Evolutionary conservation across 2,888 invertebrate species (phyloP).

Genomic region (Parnassius smintheus): DNA sequence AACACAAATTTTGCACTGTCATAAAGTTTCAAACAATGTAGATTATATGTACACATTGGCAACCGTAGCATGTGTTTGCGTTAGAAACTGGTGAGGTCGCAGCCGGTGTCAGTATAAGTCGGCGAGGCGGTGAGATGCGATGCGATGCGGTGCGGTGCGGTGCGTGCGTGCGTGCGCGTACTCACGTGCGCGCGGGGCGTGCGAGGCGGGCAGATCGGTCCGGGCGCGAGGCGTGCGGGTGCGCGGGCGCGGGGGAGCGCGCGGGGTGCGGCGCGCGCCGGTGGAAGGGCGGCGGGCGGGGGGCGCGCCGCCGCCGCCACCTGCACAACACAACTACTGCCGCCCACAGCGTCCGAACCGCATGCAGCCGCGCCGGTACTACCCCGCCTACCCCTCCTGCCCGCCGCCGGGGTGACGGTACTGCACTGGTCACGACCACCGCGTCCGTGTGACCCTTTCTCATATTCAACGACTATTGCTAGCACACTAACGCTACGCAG

Average conservation of each 20-base stretch:
- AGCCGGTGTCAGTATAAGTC: neutral
- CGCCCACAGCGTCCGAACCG: constrained; percentile 15
- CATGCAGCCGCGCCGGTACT: constrained; percentile 26
- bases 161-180: neutral
- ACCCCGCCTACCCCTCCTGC: constrained; percentile 29
- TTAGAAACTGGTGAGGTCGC: too few relatives aligned
- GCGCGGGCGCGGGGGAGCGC: constrained; percentile 67
- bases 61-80: too few relatives aligned
- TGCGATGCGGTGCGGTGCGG: neutral
- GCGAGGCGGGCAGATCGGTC: constrained; percentile 6
- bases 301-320: constrained; percentile 66
- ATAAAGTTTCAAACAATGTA: too few relatives aligned
- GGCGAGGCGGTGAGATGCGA: neutral
- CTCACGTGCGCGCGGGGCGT: neutral
- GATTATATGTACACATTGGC: too few relatives aligned
- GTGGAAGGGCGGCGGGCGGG: constrained; percentile 83
- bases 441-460: constrained; percentile 22
- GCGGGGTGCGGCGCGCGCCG: constrained; percentile 77
- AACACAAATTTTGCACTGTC: too few relatives aligned
- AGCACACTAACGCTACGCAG: neutral
- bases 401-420: constrained; percentile 31
- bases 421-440: constrained; percentile 22
- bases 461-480: constrained; percentile 16
- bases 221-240: constrained; percentile 20
- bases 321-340: constrained; percentile 59